Conservation (phyloP, 2,113 vertebrate species). For the Zeus faber region DNA sequence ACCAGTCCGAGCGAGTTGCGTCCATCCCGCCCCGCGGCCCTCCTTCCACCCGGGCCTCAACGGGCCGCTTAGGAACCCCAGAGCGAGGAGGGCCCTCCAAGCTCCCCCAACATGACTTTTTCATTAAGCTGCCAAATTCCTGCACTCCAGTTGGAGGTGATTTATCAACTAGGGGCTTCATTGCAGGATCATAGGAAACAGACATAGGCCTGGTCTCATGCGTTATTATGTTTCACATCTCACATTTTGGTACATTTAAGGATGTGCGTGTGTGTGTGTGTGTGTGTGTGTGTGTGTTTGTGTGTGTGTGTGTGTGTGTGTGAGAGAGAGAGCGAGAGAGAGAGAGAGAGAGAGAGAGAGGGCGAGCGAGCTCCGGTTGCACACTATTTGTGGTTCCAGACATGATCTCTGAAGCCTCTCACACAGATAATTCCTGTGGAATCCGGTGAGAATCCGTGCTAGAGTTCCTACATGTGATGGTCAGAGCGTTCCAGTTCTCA, state of each 20-base stretch:
- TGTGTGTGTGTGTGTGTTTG: conserved; percentile 21
- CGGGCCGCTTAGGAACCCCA: conserved; percentile 53
- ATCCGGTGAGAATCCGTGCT: conserved; percentile 31
- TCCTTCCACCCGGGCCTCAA: conserved; percentile 55
- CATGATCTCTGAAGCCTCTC: conserved; percentile 43
- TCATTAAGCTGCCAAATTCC: conserved; percentile 86
- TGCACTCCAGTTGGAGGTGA: conserved; percentile 78
- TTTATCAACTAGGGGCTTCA: conserved; percentile 79
- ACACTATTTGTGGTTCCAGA: conserved; percentile 37
- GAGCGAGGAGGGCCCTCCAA: conserved; percentile 51
- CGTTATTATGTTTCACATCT: conserved; percentile 74
- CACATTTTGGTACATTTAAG: conserved; percentile 19
- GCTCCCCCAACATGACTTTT: conserved; percentile 80
- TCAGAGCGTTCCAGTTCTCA: conserved; percentile 31
- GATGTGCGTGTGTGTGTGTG: conserved; percentile 7
- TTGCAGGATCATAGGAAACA: conserved; percentile 80
- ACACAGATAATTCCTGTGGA: conserved; percentile 39
- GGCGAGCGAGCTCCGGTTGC: conserved; percentile 19
- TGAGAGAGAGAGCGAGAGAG: conserved; percentile 21
- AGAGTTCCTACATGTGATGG: conserved; percentile 22
- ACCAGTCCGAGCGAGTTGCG: conserved; percentile 29
- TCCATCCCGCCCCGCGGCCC: conserved; percentile 44
- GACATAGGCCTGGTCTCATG: conserved; percentile 64
- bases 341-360: conserved; percentile 21
- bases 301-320: conserved; percentile 28